phyloP scores from a whole-genome alignment of 2,797 vertebrate genomes.

The Enteromius afrohamiltoni region DNA sequence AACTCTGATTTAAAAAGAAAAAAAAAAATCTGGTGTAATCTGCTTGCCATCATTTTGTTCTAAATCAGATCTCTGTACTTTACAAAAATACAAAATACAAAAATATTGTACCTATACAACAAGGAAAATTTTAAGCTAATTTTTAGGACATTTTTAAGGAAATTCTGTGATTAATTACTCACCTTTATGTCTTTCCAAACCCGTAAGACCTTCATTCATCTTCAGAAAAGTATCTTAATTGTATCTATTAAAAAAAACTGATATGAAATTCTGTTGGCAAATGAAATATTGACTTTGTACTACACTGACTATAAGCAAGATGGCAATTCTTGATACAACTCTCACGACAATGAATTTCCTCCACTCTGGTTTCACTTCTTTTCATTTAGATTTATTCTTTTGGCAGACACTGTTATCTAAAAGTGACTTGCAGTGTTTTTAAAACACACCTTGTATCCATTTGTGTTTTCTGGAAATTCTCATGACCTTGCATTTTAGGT shows the following conservation, averaged over 20 bases:
- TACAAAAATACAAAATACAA: no score
- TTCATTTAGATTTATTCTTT: not conserved
- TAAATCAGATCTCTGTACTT: no score
- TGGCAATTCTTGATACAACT: not conserved
- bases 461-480: constrained; percentile 1
- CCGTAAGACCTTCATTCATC: not conserved
- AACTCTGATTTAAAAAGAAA: not conserved
- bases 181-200: not conserved
- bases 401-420: not conserved
- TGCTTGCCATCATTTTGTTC: not conserved
- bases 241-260: not conserved
- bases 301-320: not conserved
- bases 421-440: not conserved
- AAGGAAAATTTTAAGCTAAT: no score
- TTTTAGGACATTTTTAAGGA: not conserved
- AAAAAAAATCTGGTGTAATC: not conserved
- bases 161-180: not conserved
- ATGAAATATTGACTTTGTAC: not conserved
- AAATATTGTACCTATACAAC: not conserved
- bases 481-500: not conserved
- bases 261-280: not conserved
- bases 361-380: not conserved
- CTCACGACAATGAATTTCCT: not conserved
- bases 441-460: not conserved
- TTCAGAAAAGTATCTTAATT: not conserved